Evolutionary conservation across 2,797 vertebrate genomes (phyloP), one percentile per base, ranked within the genome.

Genomic region (Anolis apletophallus): DNA sequence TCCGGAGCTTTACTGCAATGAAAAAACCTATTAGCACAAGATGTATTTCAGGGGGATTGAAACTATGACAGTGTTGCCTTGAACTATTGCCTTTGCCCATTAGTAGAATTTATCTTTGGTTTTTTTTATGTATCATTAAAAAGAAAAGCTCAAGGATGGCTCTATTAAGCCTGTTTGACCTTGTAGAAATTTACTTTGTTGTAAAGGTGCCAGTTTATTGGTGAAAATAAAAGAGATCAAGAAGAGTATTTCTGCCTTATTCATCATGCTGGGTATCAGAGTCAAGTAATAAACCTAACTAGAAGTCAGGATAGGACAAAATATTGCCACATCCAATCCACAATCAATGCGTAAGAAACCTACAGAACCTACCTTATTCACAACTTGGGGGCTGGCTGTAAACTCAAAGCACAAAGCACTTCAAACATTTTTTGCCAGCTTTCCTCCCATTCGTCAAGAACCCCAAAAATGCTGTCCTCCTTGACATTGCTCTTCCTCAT

Each of bases 11-110:
- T 89, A 77, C 76, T 75, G 84, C 81, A 71, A 87, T 57, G 85
- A 46, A 90, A n/a, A 91, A n/a, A 19, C 85, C 57, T 46, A 71
- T 75, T 92, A 86, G 57, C 87, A 46, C n/a, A 69, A 91, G 26
- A 81, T 64, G 78, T 55, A 87, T 90, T 88, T 92, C 57, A 88
- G 68, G 83, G 61, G 67, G 79, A 86, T n/a, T 87, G 90, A 84
- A 87, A 36, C 21, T 76, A 83, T 79, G 87, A 87, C 46, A 89
- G 34, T 1, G 61, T 32, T 88, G 10, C 8, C 64, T 36, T 55
- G 80, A 89, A 89, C 91, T 87, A 79, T 86, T 90, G 85, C 80
- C 32, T 90, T 83, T n/a, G 54, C 76, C 72, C 71, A 40, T 76
- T 85, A 64, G 86, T 80, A n/a, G 80, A 83, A 81, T 80, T 83